Percentiles rank a stretch among this genome's conserved stretches.
These are phyloP conservation scores for Coendou prehensilis DNA, from an alignment of 2,797 vertebrate species.

Conservation along the genomic window DNA sequence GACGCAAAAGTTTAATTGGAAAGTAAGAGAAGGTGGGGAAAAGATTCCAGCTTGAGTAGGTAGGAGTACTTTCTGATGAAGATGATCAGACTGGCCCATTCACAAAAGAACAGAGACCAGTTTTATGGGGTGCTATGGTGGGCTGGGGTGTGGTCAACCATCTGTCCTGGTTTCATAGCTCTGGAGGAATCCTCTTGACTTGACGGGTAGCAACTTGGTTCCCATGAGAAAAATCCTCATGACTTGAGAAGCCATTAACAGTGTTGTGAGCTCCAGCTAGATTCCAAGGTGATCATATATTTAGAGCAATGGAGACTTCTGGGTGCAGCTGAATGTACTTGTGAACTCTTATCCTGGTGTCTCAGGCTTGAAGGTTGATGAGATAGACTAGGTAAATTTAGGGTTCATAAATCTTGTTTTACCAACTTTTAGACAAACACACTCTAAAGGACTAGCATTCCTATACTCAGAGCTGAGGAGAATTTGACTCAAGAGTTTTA, in stretches of 20 bases:
- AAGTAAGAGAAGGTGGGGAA: not conserved
- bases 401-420: not conserved
- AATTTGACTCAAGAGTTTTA: not conserved
- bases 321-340: not conserved
- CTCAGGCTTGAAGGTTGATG: not conserved
- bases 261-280: not conserved
- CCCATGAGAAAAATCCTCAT: not conserved
- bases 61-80: not conserved
- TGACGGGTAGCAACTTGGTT: not conserved
- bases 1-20: not conserved
- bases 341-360: not conserved
- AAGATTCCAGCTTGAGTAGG: not conserved
- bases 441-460: not conserved
- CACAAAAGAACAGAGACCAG: not conserved
- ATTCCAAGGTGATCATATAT: not conserved
- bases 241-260: not conserved
- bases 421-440: not conserved
- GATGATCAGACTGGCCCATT: not conserved
- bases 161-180: not conserved
- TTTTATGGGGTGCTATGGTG: not conserved
- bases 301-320: not conserved
- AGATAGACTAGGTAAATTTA: not conserved
- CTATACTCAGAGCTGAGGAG: not conserved
- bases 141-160: not conserved
- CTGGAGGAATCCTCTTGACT: not conserved